Evolutionary conservation across 2,888 invertebrate genomes (phyloP).

Genomic region (Drosophila trichaetosa): DNA sequence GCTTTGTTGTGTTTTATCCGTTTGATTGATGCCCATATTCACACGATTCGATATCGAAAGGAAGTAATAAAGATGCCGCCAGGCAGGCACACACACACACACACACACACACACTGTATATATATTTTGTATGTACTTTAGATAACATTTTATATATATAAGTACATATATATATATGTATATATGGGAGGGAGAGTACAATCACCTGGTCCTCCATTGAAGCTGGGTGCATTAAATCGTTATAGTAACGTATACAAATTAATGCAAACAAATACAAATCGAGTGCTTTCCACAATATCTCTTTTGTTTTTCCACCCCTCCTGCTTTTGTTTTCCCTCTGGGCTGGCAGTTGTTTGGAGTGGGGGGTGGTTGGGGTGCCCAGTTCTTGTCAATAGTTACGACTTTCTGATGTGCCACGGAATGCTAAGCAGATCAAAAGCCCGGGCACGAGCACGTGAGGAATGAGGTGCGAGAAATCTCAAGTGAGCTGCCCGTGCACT

Average conservation of each 20-base stretch:
- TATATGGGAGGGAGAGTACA: slow-evolving; percentile 45
- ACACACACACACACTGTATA: neutral
- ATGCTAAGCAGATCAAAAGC: slow-evolving; percentile 80
- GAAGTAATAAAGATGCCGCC: slow-evolving; percentile 64
- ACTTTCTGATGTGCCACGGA: slow-evolving; percentile 75
- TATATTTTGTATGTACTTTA: slow-evolving; percentile 1
- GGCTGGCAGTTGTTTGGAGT: neutral
- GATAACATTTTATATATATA: neutral
- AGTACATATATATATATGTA: slow-evolving; percentile 3
- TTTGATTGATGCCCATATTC: slow-evolving; percentile 76
- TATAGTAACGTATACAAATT: slow-evolving; percentile 77
- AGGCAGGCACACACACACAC: slow-evolving; percentile 20
- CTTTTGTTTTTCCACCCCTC: slow-evolving; percentile 11
- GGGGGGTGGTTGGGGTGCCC: slow-evolving; percentile 6
- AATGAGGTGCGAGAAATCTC: slow-evolving; percentile 74
- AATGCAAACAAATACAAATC: slow-evolving; percentile 75
- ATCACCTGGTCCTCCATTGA: slow-evolving; percentile 67
- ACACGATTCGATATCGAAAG: slow-evolving; percentile 69
- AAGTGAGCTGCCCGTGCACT: slow-evolving; percentile 68
- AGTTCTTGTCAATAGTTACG: slow-evolving; percentile 77
- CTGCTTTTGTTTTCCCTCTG: slow-evolving; percentile 5
- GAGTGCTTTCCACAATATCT: slow-evolving; percentile 47
- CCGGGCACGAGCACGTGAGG: slow-evolving; percentile 35
- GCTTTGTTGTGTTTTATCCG: slow-evolving; percentile 71
- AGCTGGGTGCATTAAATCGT: slow-evolving; percentile 69